These are phyloP conservation scores for Ceramica pisi DNA, from an alignment of 2,888 invertebrate species.

Conservation along the genomic window DNA sequence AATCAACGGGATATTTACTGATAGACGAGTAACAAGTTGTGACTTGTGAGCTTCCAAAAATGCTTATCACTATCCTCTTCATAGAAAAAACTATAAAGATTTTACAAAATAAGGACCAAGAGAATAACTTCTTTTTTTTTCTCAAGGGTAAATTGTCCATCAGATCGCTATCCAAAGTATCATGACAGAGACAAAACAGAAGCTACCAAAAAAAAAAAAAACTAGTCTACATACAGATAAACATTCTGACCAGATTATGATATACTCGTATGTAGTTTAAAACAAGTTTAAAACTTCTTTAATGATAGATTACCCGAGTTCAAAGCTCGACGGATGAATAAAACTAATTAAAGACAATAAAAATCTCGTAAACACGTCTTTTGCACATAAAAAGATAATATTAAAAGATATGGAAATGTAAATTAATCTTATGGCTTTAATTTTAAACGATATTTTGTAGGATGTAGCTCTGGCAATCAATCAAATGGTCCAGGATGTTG, in stretches of 20 bases:
- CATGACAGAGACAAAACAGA: too few relatives aligned
- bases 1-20: too few relatives aligned
- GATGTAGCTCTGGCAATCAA: conserved; percentile 40
- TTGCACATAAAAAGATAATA: conserved; percentile 44
- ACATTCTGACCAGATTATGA: background rate
- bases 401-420: conserved; percentile 18
- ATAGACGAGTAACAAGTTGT: too few relatives aligned
- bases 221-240: background rate
- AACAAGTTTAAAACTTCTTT: conserved; percentile 41
- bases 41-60: background rate
- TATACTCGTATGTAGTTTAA: background rate
- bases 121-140: background rate
- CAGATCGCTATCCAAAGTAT: background rate
- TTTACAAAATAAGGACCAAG: background rate
- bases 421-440: conserved; percentile 28
- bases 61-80: background rate
- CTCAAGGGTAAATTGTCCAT: background rate
- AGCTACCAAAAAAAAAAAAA: background rate
- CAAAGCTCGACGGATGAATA: conserved; percentile 49
- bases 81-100: conserved; percentile 7
- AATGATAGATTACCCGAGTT: conserved; percentile 55
- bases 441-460: conserved; percentile 32
- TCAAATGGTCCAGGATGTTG: conserved; percentile 48
- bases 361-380: conserved; percentile 57
- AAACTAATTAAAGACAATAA: conserved; percentile 60